Percentiles rank a stretch among this genome's conserved stretches.
These are phyloP conservation scores for Phragmatobia fuliginosa DNA, from an alignment of 2,888 invertebrate species.

Conservation along the genomic window DNA sequence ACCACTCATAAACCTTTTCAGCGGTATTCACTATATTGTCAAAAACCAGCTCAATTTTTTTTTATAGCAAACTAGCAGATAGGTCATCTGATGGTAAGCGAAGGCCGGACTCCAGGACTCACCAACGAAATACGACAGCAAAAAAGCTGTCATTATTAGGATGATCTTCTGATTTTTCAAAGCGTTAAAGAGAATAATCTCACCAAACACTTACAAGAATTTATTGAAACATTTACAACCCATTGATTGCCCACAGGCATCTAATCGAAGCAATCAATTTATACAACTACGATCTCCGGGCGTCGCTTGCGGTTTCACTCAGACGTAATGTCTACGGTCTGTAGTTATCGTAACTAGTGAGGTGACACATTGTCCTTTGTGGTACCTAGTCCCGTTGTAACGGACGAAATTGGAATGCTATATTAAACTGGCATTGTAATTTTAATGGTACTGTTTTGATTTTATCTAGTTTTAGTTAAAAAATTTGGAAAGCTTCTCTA, in stretches of 20 bases:
- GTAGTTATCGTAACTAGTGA: slow-evolving; percentile 45
- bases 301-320: slow-evolving; percentile 62
- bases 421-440: background rate
- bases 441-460: background rate
- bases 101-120: no score
- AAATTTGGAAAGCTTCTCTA: background rate
- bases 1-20: background rate
- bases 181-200: background rate
- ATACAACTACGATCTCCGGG: slow-evolving; percentile 50
- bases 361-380: slow-evolving; percentile 17
- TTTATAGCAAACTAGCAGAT: no score
- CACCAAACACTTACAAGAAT: background rate
- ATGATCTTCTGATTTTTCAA: no score
- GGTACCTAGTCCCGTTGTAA: background rate
- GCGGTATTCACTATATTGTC: background rate
- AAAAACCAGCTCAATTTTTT: background rate
- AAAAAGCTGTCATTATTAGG: no score
- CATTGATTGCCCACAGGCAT: slow-evolving; percentile 32
- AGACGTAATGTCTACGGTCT: slow-evolving; percentile 51
- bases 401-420: background rate
- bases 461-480: background rate
- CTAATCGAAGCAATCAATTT: slow-evolving; percentile 57
- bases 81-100: no score
- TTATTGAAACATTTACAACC: slow-evolving; percentile 18
- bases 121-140: no score